Percentiles rank a stretch among this genome's conserved stretches.
These are phyloP conservation scores for Agrochola macilenta DNA, from an alignment of 2,888 invertebrate species.

Conservation along the genomic window DNA sequence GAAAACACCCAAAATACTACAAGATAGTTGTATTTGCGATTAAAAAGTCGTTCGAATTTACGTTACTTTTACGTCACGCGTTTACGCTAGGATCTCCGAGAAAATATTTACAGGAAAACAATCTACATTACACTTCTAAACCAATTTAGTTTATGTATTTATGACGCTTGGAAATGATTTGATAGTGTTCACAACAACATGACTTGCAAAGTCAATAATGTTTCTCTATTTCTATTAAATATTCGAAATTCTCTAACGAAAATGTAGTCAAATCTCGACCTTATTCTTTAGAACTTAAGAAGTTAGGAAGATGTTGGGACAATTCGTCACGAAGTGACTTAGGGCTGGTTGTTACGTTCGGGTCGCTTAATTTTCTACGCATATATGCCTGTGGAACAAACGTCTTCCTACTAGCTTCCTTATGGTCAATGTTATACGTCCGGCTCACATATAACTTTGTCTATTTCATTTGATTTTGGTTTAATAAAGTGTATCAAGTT, in stretches of 20 bases:
- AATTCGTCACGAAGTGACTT: constrained; percentile 27
- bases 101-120: background rate
- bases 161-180: constrained; percentile 5
- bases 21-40: background rate
- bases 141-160: constrained; percentile 9
- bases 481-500: background rate
- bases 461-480: constrained; percentile 9
- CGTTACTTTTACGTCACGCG: too few relatives aligned
- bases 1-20: too few relatives aligned
- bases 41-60: background rate
- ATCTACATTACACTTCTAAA: background rate
- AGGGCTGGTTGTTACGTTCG: constrained; percentile 14
- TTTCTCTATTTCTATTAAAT: constrained; percentile 8
- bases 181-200: constrained; percentile 22
- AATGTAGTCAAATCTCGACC: constrained; percentile 5
- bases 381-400: constrained; percentile 8
- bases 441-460: constrained; percentile 19
- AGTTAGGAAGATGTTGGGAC: background rate
- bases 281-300: background rate
- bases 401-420: constrained; percentile 36
- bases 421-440: constrained; percentile 33
- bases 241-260: background rate
- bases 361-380: constrained; percentile 38
- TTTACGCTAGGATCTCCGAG: too few relatives aligned
- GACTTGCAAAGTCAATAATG: constrained; percentile 19